These are phyloP conservation scores for Ormia ochracea DNA, from an alignment of 2,888 invertebrate genomes.

Conservation along the genomic window DNA sequence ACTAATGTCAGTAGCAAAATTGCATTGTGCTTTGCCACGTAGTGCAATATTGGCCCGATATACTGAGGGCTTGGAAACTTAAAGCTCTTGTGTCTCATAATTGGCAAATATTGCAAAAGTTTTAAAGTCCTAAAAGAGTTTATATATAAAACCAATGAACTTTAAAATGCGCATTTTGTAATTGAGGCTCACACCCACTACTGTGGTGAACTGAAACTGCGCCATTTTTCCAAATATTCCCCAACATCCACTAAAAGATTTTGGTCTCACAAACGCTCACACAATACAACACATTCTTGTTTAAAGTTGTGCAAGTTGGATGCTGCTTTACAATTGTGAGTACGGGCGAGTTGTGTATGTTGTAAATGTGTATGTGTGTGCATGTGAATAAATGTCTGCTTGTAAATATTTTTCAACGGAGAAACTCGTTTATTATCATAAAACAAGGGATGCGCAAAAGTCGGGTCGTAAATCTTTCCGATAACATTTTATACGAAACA, in stretches of 20 bases:
- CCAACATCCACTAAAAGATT: conserved; percentile 12
- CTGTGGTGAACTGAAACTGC: conserved; percentile 36
- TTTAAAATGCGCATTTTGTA: no score
- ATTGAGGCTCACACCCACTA: neutral
- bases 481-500: conserved; percentile 78
- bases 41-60: no score
- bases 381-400: conserved; percentile 18
- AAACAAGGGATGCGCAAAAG: conserved; percentile 72
- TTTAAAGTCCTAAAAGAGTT: no score
- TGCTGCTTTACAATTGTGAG: neutral
- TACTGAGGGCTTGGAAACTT: no score
- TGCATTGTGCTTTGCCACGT: no score
- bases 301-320: conserved; percentile 14
- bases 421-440: conserved; percentile 78
- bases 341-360: neutral
- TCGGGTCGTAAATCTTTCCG: conserved; percentile 78
- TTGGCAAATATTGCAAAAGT: no score
- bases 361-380: neutral
- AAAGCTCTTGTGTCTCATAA: no score
- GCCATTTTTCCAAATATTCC: conserved; percentile 41
- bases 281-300: conserved; percentile 19
- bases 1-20: no score
- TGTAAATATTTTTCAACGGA: conserved; percentile 73
- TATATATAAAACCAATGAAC: no score
- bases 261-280: conserved; percentile 8